Conservation (phyloP, 2,888 invertebrate species). For the Nephrotoma appendiculata region DNA sequence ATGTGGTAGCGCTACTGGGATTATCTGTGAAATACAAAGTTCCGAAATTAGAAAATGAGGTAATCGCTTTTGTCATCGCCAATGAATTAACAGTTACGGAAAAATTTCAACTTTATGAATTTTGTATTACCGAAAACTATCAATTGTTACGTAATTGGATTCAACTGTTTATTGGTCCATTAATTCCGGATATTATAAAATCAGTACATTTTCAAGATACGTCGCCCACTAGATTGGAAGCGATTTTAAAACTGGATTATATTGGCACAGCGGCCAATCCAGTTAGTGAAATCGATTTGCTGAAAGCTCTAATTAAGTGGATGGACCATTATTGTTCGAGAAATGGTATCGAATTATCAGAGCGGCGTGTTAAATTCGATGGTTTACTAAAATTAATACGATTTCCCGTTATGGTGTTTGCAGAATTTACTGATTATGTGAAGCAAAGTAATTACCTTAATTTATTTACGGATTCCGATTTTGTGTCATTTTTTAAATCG, state of each 20-base stretch:
- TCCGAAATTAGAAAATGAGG: not conserved
- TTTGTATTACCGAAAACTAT: not conserved
- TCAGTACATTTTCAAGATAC: not conserved
- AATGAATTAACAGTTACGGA: not conserved
- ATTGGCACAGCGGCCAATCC: not conserved
- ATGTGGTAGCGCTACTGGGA: not conserved
- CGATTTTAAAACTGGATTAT: not conserved
- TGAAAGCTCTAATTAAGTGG: not conserved
- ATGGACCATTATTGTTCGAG: not conserved
- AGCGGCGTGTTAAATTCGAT: not conserved
- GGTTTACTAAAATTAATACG: not conserved
- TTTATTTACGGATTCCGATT: not conserved
- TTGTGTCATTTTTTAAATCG: not conserved
- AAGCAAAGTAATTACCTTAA: not conserved
- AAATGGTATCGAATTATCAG: not conserved
- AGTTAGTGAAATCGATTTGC: not conserved
- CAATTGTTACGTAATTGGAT: not conserved
- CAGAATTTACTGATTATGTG: not conserved
- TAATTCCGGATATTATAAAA: not conserved
- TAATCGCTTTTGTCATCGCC: not conserved
- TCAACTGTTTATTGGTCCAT: not conserved
- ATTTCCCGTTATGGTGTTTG: not conserved
- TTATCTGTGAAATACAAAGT: not conserved
- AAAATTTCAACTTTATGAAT: not conserved
- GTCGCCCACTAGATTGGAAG: not conserved